A percentile compares a stretch with the other conserved stretches of the same genome.
Conservation (phyloP, 2,888 invertebrate genomes). For the Caenorhabditis doughertyi region DNA sequence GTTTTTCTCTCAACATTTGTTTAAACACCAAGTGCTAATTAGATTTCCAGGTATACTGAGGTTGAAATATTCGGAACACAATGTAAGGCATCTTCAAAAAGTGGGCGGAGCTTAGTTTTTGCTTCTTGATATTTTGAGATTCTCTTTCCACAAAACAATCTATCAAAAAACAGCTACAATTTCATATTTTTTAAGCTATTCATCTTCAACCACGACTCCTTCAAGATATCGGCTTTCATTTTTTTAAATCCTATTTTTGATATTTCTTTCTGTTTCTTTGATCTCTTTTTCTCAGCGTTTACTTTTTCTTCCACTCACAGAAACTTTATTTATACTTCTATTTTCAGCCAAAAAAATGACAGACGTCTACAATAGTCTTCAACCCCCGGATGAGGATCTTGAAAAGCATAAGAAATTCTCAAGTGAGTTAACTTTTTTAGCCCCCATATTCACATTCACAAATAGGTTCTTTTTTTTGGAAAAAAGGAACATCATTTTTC, state of each 20-base stretch:
- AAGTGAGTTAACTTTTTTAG: constrained; percentile 53
- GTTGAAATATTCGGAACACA: too few species aligned
- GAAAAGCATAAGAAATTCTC: constrained; percentile 72
- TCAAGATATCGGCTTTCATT: constrained; percentile 1
- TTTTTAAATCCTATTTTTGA: not conserved
- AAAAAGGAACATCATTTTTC: constrained; percentile 9
- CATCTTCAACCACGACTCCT: not conserved
- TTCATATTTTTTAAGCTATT: constrained; percentile 1
- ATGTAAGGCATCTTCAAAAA: too few species aligned
- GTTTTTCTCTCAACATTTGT: too few species aligned
- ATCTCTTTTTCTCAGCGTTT: not conserved
- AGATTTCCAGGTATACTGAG: too few species aligned
- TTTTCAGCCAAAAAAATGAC: constrained; percentile 42
- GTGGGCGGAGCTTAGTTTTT: too few species aligned
- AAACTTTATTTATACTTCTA: not conserved
- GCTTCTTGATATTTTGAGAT: too few species aligned
- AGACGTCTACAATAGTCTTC: constrained; percentile 63
- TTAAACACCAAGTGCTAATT: too few species aligned
- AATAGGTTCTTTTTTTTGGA: not conserved
- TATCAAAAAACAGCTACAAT: constrained; percentile 7
- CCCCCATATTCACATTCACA: not conserved
- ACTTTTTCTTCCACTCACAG: not conserved
- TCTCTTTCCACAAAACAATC: not conserved
- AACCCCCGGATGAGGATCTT: constrained; percentile 70
- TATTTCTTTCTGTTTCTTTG: not conserved